phyloP scores from a whole-genome alignment of 2,113 vertebrate species.

The Hepsetus odoe region DNA sequence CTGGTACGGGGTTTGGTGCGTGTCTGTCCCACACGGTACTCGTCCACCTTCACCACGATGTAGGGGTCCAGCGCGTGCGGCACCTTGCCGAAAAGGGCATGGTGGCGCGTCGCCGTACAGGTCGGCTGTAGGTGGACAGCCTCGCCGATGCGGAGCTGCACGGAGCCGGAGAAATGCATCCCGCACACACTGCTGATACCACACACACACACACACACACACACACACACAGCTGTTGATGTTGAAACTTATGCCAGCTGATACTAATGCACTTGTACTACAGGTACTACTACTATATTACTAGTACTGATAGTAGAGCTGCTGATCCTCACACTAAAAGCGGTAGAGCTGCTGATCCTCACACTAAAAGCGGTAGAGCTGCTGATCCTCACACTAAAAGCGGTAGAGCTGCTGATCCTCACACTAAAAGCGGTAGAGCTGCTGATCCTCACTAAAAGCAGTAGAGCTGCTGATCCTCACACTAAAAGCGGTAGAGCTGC shows the following conservation, averaged over 20 bases:
- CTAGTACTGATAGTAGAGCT: too few relatives aligned
- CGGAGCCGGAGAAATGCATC: slow-evolving; percentile 94
- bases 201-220: neutral
- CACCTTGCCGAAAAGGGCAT: too few relatives aligned
- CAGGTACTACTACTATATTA: neutral
- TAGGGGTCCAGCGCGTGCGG: slow-evolving; percentile 94
- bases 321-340: neutral
- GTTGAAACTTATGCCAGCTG: neutral
- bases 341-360: neutral
- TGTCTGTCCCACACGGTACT: slow-evolving; percentile 90
- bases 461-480: neutral
- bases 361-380: neutral
- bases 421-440: neutral
- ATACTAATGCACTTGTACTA: neutral
- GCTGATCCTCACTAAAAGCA: neutral
- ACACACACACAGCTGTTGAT: neutral
- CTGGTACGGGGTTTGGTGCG: slow-evolving; percentile 93
- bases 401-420: neutral
- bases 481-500: neutral
- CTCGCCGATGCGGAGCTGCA: slow-evolving; percentile 93
- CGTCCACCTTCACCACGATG: slow-evolving; percentile 94
- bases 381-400: neutral
- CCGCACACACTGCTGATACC: slow-evolving; percentile 17
- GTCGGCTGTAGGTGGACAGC: slow-evolving; percentile 93
- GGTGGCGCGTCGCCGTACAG: slow-evolving; percentile 87